These are phyloP conservation scores for Dromiciops gliroides DNA, from an alignment of 2,113 vertebrate species.

Conservation along the genomic window DNA sequence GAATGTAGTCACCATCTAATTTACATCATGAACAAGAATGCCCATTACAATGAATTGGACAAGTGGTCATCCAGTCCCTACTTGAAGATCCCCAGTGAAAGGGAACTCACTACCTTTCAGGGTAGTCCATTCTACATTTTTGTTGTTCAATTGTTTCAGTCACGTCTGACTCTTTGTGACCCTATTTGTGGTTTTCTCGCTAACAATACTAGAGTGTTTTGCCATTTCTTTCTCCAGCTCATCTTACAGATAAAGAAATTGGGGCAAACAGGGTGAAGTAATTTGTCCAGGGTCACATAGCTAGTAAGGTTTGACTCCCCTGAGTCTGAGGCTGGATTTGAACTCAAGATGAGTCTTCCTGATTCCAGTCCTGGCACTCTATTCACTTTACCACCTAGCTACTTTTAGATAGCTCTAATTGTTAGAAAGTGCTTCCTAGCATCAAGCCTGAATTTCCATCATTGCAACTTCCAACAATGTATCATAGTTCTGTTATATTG, in stretches of 20 bases:
- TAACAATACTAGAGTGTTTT: background rate
- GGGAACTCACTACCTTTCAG: background rate
- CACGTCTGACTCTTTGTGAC: background rate
- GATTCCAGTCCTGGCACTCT: background rate
- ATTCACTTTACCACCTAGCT: background rate
- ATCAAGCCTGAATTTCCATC: background rate
- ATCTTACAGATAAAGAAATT: background rate
- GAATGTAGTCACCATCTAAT: background rate
- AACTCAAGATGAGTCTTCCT: background rate
- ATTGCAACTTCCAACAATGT: background rate
- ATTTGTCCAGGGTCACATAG: background rate
- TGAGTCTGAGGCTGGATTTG: background rate
- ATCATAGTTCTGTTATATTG: background rate
- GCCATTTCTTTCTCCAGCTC: background rate
- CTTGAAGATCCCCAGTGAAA: background rate
- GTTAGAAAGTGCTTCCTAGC: background rate
- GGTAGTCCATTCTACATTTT: background rate
- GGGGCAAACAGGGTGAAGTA: background rate
- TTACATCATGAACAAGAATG: background rate
- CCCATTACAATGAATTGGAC: background rate
- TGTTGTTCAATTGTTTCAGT: background rate
- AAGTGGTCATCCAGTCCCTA: background rate
- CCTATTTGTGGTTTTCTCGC: background rate
- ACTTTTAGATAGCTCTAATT: background rate
- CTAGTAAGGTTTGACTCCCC: no score